Base-by-base conservation (phyloP, 2,797 vertebrate species). In the Distichodus sexfasciatus region DNA sequence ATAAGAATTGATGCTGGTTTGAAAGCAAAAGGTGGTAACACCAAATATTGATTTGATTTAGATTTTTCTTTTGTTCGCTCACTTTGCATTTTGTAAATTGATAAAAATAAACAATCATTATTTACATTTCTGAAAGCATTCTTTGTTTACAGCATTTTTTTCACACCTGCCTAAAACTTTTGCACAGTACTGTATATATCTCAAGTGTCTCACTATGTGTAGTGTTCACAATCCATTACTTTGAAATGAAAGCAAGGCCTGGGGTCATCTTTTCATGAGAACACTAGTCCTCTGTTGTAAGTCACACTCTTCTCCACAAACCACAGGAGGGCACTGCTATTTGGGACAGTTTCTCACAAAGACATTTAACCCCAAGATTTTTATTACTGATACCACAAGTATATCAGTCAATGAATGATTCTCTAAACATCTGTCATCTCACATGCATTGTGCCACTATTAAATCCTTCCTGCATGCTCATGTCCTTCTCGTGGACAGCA, bases 201-300 rank as follows among this genome's bases (percentile, higher is more conserved):
- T n/a, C n/a, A n/a, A n/a, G n/a, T n/a, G n/a, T n/a, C n/a, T n/a
- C n/a, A n/a, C n/a, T n/a, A n/a, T n/a, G n/a, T 51, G 11, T 15
- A 53, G 14, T 6, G 7, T 38, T 29, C 10, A 43, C 24, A 54
- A n/a, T 14, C 17, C 19, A 23, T 7, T 14, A 46, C 41, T 57
- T 36, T 47, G 4, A n/a, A n/a, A n/a, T 10, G 40, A 57, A 19
- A 67, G 29, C 40, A 31, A 68, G 28, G 44, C 47, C 38, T 23
- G n/a, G 10, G 53, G 23, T 29, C 46, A 19, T 29, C 62, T 53
- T 60, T 71, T 47, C 53, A 47, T 46, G 23, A 76, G 57, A 76
- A 71, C 69, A 76, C 58, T 67, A 63, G 35, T 50, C 50, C 53
- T 75, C 68, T 76, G 63, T 69, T 60, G 43, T 43, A 64, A 54